Evolutionary conservation across 1,140 invertebrate species (phyloP).

Genomic region (Oreohelix idahoensis): DNA sequence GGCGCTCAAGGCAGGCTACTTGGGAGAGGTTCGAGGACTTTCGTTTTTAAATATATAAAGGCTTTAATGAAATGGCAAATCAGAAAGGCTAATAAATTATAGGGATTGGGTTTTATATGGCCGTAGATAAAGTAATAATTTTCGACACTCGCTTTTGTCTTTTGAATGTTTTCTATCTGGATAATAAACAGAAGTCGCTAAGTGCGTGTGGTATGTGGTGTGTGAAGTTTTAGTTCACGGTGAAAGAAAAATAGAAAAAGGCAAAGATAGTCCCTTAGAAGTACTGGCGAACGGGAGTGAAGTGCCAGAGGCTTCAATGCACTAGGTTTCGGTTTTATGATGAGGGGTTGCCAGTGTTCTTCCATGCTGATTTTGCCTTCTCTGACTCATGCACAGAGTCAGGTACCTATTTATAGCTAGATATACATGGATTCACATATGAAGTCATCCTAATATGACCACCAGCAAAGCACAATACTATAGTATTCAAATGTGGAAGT

Average conservation of each 20-base stretch:
- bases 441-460: too few species aligned
- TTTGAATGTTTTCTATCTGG: background rate
- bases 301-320: too few species aligned
- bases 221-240: background rate
- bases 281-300: too few species aligned
- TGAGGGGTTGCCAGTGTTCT: too few species aligned
- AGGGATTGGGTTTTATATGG: background rate
- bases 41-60: background rate
- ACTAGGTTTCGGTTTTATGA: too few species aligned
- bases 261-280: too few species aligned
- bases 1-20: background rate
- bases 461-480: too few species aligned
- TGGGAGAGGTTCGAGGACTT: background rate
- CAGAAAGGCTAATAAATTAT: background rate
- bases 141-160: background rate
- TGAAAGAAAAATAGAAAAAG: background rate
- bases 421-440: too few species aligned
- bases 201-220: background rate
- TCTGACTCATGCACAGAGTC: too few species aligned
- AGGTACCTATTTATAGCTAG: too few species aligned
- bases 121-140: background rate
- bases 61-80: background rate
- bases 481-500: too few species aligned
- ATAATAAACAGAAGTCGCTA: background rate
- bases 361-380: too few species aligned